Evolutionary conservation across 1,140 invertebrate species (phyloP), one percentile per base, ranked within the genome.

Genomic region (Danaus melanippus): DNA sequence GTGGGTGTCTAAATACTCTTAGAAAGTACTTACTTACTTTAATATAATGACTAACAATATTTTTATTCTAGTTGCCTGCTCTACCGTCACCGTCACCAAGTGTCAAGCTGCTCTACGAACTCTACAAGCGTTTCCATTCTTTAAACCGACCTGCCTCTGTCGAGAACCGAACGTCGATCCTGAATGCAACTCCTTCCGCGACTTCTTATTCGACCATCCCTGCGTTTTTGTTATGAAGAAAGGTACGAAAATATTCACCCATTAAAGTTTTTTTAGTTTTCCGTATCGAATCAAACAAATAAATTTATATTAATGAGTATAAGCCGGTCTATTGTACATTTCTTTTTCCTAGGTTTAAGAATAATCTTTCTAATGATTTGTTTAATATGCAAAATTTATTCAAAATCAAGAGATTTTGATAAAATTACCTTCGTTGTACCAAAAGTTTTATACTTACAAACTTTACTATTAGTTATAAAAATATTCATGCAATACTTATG

Each of bases 151-250:
- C 63, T 97, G 95, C 84, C 92, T 97, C 67, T 97, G 95, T 88
- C 91, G 92, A 59, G 95, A 96, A 72, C 95, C 94, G 8, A 92
- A 93, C 80, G 90, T 95, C 65, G 95, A 97, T 87, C 95, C 93
- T 58, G 94, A 96, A 70, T 97, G 95, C 84, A 97, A 96, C 88
- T 93, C 93, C 68, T 96, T 96, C 88, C 91, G 94, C 72, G 94
- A 96, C 87, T 96, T 96, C 78, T 90, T 97, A 50, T 96, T 96
- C 79, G 95, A 97, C 87, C 95, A 97, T 89, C 95, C 95, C 12
- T 96, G 95, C 87, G 92, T 94, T 65, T 94, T 94, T 81, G 94
- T 95, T 48, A 90, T 91, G 63, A 95, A 95, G 79, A 96, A 95
- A 91, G 95, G 95, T 96, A 87, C 88, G 89, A 73, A 50, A 53